Evolutionary conservation across 2,888 invertebrate species (phyloP).

Genomic region (Thysanoteuthis rhombus): DNA sequence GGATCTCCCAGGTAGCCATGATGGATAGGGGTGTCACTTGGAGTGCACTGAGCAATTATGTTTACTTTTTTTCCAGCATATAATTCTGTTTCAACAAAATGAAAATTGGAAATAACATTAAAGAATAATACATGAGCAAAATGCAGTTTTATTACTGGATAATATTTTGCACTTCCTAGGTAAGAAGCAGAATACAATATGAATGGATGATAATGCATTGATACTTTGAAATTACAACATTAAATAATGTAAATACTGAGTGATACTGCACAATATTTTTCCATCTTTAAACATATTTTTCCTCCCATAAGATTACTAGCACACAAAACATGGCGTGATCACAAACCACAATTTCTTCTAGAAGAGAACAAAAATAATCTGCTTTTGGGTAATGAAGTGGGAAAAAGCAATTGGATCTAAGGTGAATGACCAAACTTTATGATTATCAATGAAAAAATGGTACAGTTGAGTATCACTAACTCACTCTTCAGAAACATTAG

Average conservation of each 20-base stretch:
- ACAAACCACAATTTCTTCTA: no score
- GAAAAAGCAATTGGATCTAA: no score
- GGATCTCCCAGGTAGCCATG: not conserved
- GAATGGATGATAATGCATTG: not conserved
- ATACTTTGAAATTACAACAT: not conserved
- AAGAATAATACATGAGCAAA: not conserved
- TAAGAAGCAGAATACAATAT: not conserved
- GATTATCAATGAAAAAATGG: no score
- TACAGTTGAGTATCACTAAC: no score
- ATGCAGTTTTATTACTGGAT: not conserved
- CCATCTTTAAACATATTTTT: no score
- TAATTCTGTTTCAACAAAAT: not conserved
- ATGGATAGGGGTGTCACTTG: no score
- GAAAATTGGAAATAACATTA: not conserved
- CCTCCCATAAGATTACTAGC: no score
- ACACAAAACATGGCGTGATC: no score
- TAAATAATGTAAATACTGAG: not conserved
- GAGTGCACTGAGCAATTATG: not conserved
- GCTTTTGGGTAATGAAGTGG: no score
- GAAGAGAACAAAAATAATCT: no score
- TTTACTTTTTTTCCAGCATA: not conserved
- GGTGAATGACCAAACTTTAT: no score
- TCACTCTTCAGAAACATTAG: no score
- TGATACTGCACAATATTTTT: not conserved
- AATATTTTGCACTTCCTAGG: not conserved